A percentile compares a stretch with the other conserved stretches of the same genome.
These are phyloP conservation scores for Trilocha varians DNA, from an alignment of 2,888 invertebrate genomes.

Conservation along the genomic window DNA sequence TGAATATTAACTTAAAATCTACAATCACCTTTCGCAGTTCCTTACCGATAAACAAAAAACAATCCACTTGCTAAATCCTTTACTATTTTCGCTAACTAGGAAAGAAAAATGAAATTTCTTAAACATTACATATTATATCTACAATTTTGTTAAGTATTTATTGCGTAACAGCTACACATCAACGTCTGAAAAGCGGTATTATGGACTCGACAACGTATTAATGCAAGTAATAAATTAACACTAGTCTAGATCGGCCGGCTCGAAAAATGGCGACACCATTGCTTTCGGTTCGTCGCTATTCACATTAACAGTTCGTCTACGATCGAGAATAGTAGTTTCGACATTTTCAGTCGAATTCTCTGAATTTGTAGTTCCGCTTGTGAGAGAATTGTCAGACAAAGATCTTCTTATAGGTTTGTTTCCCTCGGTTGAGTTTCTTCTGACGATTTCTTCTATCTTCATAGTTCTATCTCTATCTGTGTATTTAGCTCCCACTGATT, in stretches of 20 bases:
- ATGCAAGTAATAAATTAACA: conserved; percentile 31
- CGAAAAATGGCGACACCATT: conserved; percentile 38
- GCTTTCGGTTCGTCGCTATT: conserved; percentile 29
- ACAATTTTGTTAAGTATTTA: conserved; percentile 11
- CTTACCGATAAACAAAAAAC: conserved; percentile 28
- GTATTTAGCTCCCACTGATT: conserved; percentile 28
- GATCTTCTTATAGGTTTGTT: conserved; percentile 27
- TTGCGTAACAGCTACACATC: conserved; percentile 23
- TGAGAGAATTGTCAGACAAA: conserved; percentile 19
- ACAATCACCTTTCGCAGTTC: conserved; percentile 45
- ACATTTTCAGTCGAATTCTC: conserved; percentile 21
- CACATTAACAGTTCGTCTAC: conserved; percentile 41
- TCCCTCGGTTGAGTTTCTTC: conserved; percentile 31
- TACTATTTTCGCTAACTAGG: background rate
- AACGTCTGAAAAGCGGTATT: conserved; percentile 38
- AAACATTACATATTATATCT: background rate
- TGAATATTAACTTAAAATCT: conserved; percentile 44
- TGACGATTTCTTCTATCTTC: conserved; percentile 52
- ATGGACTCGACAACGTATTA: conserved; percentile 24
- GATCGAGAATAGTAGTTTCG: conserved; percentile 45
- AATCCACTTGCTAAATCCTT: conserved; percentile 6
- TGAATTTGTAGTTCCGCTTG: conserved; percentile 22
- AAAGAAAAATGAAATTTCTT: background rate
- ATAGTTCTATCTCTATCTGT: conserved; percentile 28
- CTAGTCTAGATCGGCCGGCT: conserved; percentile 56